Percentiles rank a stretch among this genome's conserved stretches.
These are phyloP conservation scores for Poecilia picta DNA, from an alignment of 2,797 vertebrate species.

Conservation along the genomic window DNA sequence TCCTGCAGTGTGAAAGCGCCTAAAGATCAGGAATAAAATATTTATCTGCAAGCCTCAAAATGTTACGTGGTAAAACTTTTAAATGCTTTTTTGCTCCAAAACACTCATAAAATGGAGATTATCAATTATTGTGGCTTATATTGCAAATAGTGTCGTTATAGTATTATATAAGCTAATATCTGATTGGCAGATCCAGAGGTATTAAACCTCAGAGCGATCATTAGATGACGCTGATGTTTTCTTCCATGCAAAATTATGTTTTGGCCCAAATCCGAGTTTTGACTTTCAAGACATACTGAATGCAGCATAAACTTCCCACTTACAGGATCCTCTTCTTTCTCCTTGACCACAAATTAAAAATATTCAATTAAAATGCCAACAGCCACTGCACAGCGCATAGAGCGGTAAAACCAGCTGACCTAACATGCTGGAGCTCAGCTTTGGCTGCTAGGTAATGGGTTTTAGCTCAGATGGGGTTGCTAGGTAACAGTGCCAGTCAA, in stretches of 20 bases:
- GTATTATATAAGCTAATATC: not conserved
- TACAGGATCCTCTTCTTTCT: not conserved
- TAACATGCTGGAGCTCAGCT: too few species aligned
- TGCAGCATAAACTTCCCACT: not conserved
- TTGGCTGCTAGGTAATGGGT: too few species aligned
- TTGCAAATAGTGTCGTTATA: not conserved
- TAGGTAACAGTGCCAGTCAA: too few species aligned
- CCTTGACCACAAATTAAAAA: not conserved
- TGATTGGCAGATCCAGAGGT: not conserved
- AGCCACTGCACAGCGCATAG: too few species aligned
- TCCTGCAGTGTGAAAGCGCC: too few species aligned
- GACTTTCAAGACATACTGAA: not conserved
- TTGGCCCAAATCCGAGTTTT: not conserved
- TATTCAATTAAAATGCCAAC: not conserved
- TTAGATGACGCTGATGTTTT: not conserved
- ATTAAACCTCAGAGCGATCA: not conserved
- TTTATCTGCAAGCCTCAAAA: not conserved
- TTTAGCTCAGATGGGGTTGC: too few species aligned
- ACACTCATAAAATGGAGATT: not conserved
- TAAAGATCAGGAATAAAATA: not conserved
- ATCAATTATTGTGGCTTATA: not conserved
- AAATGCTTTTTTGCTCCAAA: not conserved
- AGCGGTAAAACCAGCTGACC: too few species aligned
- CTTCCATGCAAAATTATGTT: not conserved
- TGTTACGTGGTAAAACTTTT: not conserved